These are phyloP conservation scores for Manacus vitellinus DNA, from an alignment of 2,113 vertebrate species.

Conservation along the genomic window DNA sequence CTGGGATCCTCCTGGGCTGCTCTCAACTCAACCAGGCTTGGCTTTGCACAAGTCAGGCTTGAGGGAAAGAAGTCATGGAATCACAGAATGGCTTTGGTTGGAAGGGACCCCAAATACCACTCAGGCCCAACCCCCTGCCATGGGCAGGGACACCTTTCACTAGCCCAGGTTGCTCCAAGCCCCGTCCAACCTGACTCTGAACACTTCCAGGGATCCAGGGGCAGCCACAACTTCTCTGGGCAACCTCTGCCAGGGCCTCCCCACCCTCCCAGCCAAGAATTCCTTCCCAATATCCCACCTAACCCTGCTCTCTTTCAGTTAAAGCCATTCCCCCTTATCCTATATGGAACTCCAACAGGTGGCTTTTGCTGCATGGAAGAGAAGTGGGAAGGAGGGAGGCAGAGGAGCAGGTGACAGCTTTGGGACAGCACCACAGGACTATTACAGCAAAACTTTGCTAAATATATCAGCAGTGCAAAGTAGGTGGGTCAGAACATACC, in stretches of 20 bases:
- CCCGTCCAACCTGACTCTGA: rapidly evolving
- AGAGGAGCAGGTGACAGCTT: slow-evolving; percentile 45
- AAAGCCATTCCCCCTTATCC: neutral
- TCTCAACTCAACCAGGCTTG: neutral
- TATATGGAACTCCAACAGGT: neutral
- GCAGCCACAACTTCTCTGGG: neutral
- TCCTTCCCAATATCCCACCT: neutral
- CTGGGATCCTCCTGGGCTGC: neutral
- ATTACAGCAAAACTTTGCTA: neutral
- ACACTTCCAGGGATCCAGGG: neutral
- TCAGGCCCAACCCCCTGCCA: neutral
- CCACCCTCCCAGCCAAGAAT: neutral
- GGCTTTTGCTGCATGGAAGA: neutral
- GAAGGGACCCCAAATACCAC: neutral
- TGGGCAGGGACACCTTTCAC: neutral
- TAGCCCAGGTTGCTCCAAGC: neutral
- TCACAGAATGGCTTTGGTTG: neutral
- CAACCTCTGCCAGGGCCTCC: rapidly evolving
- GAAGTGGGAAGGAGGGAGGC: neutral
- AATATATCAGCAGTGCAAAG: slow-evolving; percentile 58
- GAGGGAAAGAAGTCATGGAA: neutral
- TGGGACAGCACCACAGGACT: neutral
- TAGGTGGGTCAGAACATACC: slow-evolving; percentile 70
- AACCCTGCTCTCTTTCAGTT: neutral
- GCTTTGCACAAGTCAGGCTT: neutral